Evolutionary conservation across 2,797 vertebrate genomes (phyloP).

Genomic region (Eulemur mongoz): DNA sequence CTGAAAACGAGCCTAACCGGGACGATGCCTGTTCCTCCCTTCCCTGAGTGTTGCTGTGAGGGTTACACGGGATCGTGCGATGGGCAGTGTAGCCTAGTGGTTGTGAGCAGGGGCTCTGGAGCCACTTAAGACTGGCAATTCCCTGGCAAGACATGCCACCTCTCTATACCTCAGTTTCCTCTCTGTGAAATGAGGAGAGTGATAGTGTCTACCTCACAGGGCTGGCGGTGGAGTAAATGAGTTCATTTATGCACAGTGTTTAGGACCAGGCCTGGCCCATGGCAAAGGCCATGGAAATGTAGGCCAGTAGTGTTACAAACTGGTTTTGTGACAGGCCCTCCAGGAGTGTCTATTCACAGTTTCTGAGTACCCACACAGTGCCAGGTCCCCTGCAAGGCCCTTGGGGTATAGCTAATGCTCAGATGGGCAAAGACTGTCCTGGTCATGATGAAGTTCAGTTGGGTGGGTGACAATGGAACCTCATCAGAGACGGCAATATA

Average conservation of each 20-base stretch:
- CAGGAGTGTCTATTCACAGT: neutral
- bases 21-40: too few relatives aligned
- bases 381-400: neutral
- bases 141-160: neutral
- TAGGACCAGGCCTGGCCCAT: neutral
- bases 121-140: neutral
- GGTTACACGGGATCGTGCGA: neutral
- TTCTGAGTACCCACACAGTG: neutral
- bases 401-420: neutral
- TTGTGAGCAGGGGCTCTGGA: neutral
- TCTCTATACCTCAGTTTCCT: neutral
- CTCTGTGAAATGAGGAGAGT: neutral
- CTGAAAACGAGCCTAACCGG: neutral
- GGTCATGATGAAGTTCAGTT: too few relatives aligned
- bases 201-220: neutral
- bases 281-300: neutral
- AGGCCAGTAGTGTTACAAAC: neutral
- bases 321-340: neutral
- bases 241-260: neutral
- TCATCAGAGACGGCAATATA: neutral
- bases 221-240: neutral
- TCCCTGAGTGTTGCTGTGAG: fast-evolving
- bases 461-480: neutral
- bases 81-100: fast-evolving
- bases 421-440: too few relatives aligned